phyloP scores from a whole-genome alignment of 2,888 invertebrate genomes.

The Leptinotarsa juncta region DNA sequence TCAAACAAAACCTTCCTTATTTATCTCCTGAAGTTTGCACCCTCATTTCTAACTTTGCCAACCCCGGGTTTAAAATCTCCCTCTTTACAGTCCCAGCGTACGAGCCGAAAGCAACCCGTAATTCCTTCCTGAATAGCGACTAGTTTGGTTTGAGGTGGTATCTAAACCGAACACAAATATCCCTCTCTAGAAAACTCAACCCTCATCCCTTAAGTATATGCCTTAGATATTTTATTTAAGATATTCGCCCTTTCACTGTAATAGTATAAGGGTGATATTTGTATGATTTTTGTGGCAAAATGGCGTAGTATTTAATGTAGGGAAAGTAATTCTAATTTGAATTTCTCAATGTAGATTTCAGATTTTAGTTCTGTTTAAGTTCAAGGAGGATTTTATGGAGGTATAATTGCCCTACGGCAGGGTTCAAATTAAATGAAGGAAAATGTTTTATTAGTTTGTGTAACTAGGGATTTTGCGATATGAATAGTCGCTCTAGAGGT shows the following conservation, averaged over 20 bases:
- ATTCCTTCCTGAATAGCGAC: slow-evolving; percentile 32
- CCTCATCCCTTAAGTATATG: slow-evolving; percentile 60
- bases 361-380: slow-evolving; percentile 63
- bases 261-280: slow-evolving; percentile 59
- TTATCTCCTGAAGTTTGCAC: slow-evolving; percentile 59
- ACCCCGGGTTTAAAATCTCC: slow-evolving; percentile 60
- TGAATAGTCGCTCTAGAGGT: slow-evolving; percentile 11
- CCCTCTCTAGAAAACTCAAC: slow-evolving; percentile 61
- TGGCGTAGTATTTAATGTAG: slow-evolving; percentile 65
- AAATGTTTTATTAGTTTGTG: slow-evolving; percentile 47
- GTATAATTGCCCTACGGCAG: slow-evolving; percentile 50
- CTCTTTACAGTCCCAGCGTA: slow-evolving; percentile 53
- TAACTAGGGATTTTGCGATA: slow-evolving; percentile 13
- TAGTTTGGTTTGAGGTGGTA: slow-evolving; percentile 35
- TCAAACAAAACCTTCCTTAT: slow-evolving; percentile 58
- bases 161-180: slow-evolving; percentile 58
- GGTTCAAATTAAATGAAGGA: slow-evolving; percentile 41
- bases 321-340: slow-evolving; percentile 64
- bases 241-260: slow-evolving; percentile 57
- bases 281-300: slow-evolving; percentile 61
- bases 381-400: slow-evolving; percentile 61
- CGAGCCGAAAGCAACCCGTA: slow-evolving; percentile 45
- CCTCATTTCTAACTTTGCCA: slow-evolving; percentile 61
- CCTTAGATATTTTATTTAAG: slow-evolving; percentile 62
- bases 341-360: slow-evolving; percentile 62